Evolutionary conservation across 1,140 invertebrate genomes (phyloP).

Genomic region (Macrobrachium rosenbergii): DNA sequence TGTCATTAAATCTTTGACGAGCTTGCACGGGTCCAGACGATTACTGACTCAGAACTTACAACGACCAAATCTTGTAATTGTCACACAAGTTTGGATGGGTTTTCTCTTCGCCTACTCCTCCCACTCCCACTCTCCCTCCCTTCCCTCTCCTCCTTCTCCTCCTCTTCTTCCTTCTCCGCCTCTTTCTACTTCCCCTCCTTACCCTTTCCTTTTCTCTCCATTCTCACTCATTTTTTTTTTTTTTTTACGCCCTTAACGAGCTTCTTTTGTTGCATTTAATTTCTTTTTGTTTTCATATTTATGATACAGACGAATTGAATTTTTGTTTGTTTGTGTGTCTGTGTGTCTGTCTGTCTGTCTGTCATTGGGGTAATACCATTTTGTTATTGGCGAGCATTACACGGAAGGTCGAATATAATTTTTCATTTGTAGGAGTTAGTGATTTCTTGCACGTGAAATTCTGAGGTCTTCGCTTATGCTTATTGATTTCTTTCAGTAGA

Average conservation of each 20-base stretch:
- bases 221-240: conserved; percentile 2
- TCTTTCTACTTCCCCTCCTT: neutral
- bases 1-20: conserved; percentile 64
- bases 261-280: neutral
- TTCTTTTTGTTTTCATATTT: neutral
- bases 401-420: too few relatives aligned
- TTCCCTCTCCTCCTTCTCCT: neutral
- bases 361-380: too few relatives aligned
- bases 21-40: conserved; percentile 55
- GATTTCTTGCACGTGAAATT: too few relatives aligned
- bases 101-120: neutral
- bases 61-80: conserved; percentile 58
- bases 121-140: neutral
- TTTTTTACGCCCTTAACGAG: conserved; percentile 1
- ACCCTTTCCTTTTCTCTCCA: conserved; percentile 16
- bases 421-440: too few relatives aligned
- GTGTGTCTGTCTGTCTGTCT: too few relatives aligned
- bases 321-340: neutral
- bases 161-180: neutral
- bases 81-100: conserved; percentile 59
- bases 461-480: too few relatives aligned
- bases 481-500: too few relatives aligned
- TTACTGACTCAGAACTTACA: conserved; percentile 62
- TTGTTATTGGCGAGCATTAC: too few relatives aligned
- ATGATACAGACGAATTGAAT: neutral